Conservation (phyloP, 2,888 invertebrate genomes). For the Chrysodeixis includens region DNA sequence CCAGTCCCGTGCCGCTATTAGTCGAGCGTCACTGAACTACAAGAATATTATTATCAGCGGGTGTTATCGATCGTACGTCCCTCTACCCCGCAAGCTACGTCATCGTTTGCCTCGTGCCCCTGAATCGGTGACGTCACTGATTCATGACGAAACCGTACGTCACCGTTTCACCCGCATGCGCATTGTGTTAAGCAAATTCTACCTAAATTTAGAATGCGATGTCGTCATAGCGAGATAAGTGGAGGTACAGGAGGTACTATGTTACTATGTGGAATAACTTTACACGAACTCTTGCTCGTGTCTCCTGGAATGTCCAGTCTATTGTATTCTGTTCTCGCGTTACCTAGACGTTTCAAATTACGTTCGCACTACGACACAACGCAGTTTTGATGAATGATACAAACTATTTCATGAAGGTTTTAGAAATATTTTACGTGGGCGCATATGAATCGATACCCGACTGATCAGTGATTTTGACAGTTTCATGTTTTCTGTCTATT, state of each 20-base stretch:
- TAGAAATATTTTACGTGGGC: not conserved
- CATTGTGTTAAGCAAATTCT: constrained; percentile 41
- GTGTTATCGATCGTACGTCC: constrained; percentile 71
- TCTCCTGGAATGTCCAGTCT: not conserved
- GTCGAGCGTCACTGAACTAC: constrained; percentile 79
- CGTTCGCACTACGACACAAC: not conserved
- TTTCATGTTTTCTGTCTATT: not conserved
- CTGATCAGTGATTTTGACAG: not conserved
- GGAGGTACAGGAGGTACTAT: constrained; percentile 30
- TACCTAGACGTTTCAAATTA: not conserved
- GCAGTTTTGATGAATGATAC: not conserved
- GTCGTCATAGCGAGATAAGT: constrained; percentile 56
- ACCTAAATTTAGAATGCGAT: constrained; percentile 67
- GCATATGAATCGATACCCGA: not conserved
- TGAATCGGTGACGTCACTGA: constrained; percentile 72
- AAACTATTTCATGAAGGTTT: not conserved
- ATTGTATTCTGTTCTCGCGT: constrained; percentile 3
- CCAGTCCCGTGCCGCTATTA: constrained; percentile 70
- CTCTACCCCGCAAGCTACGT: constrained; percentile 72
- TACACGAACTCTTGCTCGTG: constrained; percentile 12
- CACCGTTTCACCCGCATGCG: constrained; percentile 77
- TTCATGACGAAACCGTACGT: constrained; percentile 75
- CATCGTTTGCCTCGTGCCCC: constrained; percentile 72
- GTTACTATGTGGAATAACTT: constrained; percentile 36
- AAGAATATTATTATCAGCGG: constrained; percentile 71